These are phyloP conservation scores for Germaria angustata DNA, from an alignment of 2,888 invertebrate genomes.

Conservation along the genomic window DNA sequence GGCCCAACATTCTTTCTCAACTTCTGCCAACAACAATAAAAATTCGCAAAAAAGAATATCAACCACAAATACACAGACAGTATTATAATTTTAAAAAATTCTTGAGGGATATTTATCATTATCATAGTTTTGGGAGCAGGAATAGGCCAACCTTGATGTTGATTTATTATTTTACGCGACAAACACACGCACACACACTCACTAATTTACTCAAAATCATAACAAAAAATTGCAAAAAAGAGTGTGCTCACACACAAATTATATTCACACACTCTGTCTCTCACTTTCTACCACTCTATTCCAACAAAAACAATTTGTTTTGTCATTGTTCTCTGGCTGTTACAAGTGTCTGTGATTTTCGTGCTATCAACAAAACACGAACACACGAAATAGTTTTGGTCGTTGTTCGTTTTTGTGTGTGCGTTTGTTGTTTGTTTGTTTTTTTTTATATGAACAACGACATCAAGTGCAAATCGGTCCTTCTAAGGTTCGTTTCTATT, in stretches of 20 bases:
- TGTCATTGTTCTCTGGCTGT: background rate
- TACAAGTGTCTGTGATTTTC: constrained; percentile 40
- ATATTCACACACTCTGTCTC: background rate
- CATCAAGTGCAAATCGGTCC: constrained; percentile 74
- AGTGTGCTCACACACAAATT: constrained; percentile 39
- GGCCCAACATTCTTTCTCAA: constrained; percentile 55
- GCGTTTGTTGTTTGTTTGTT: background rate
- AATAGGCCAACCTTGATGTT: constrained; percentile 77
- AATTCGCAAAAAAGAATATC: background rate
- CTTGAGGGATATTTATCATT: constrained; percentile 68
- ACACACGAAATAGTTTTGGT: constrained; percentile 1
- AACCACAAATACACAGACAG: background rate
- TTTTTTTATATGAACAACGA: constrained; percentile 51
- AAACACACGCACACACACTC: background rate
- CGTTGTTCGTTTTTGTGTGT: background rate
- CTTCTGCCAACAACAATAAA: constrained; percentile 8
- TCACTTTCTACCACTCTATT: background rate
- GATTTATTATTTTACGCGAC: constrained; percentile 72
- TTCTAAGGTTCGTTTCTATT: constrained; percentile 81
- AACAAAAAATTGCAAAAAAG: background rate
- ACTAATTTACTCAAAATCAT: background rate
- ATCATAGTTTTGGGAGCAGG: constrained; percentile 66
- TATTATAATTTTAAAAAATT: constrained; percentile 67
- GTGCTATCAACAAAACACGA: constrained; percentile 35
- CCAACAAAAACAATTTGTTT: background rate